phyloP scores from a whole-genome alignment of 2,888 invertebrate species.

The Empis stercorea region DNA sequence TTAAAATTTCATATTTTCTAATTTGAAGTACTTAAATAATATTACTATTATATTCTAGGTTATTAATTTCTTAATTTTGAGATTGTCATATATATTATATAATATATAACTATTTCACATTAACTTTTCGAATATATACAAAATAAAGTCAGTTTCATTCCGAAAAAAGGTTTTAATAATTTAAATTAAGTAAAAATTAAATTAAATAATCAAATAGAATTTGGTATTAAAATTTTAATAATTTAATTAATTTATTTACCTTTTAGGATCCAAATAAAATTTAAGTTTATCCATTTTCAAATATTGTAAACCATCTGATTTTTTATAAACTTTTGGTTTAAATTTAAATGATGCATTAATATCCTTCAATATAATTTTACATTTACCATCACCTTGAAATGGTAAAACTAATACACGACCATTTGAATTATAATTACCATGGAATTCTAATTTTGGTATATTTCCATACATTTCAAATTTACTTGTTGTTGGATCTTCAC shows the following conservation, averaged over 20 bases:
- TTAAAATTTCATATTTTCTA: no score
- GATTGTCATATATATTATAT: no score
- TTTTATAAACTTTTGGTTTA: conserved; percentile 22
- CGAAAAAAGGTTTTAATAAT: no score
- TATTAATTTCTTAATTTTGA: no score
- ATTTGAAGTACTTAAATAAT: no score
- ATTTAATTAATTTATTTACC: conserved; percentile 14
- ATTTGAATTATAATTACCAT: conserved; percentile 32
- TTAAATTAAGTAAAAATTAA: no score
- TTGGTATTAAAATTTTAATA: no score
- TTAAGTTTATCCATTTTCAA: conserved; percentile 28
- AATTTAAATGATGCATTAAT: conserved; percentile 31
- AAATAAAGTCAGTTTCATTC: no score
- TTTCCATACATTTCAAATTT: conserved; percentile 32
- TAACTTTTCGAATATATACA: no score
- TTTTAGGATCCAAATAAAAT: conserved; percentile 28
- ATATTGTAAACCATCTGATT: conserved; percentile 22
- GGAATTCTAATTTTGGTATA: conserved; percentile 24
- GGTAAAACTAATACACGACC: conserved; percentile 38
- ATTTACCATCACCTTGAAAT: conserved; percentile 34
- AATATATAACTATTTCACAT: no score
- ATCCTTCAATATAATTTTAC: conserved; percentile 25
- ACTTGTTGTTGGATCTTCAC: conserved; percentile 24
- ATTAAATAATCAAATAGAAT: no score
- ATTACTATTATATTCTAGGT: no score